These are phyloP conservation scores for Anas platyrhynchos DNA, from an alignment of 2,113 vertebrate species.

Conservation along the genomic window DNA sequence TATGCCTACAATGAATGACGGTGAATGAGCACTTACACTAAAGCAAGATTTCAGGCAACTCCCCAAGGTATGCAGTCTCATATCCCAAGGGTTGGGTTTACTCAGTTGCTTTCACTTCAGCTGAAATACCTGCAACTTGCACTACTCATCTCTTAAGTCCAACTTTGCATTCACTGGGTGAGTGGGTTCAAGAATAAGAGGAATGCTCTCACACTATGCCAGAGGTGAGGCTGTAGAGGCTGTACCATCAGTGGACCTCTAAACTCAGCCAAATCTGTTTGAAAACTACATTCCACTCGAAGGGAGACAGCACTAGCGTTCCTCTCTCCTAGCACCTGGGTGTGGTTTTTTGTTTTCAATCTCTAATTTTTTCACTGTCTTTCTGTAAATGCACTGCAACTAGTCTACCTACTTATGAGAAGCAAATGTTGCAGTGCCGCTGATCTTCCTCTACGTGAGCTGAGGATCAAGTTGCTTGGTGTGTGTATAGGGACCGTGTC, in stretches of 20 bases:
- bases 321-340: background rate
- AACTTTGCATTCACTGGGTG: background rate
- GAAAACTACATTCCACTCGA: background rate
- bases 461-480: background rate
- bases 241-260: accelerated
- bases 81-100: background rate
- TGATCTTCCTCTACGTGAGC: background rate
- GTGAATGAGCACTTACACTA: background rate
- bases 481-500: background rate
- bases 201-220: background rate
- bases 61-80: background rate
- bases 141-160: background rate
- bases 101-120: background rate
- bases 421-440: background rate
- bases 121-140: background rate
- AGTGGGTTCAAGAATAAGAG: background rate
- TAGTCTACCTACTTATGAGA: background rate
- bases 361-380: background rate
- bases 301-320: background rate
- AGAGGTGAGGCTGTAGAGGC: background rate
- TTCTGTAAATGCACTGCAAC: background rate
- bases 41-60: background rate
- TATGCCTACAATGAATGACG: background rate
- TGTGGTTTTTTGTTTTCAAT: background rate
- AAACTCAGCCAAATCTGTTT: background rate